Percentiles rank a stretch among this genome's conserved stretches.
These are phyloP conservation scores for Phasia obesa DNA, from an alignment of 2,888 invertebrate genomes.

Conservation along the genomic window DNA sequence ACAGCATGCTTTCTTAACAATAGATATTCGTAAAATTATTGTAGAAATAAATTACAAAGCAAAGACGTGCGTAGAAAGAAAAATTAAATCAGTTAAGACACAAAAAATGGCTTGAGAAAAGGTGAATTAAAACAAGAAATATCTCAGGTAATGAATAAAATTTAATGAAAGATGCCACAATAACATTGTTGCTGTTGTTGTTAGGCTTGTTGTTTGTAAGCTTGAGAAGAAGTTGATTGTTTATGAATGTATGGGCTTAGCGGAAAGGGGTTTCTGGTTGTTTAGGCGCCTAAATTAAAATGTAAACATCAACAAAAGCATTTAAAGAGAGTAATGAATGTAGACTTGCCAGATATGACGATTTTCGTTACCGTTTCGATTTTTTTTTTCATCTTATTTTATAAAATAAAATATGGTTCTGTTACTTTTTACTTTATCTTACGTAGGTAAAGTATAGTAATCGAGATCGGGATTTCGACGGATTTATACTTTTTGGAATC, in stretches of 20 bases:
- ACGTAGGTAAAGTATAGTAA: no score
- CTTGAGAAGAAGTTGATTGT: background rate
- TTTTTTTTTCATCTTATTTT: no score
- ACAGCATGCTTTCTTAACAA: conserved; percentile 51
- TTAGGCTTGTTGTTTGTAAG: conserved; percentile 8
- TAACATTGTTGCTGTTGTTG: conserved; percentile 15
- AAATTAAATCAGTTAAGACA: conserved; percentile 56
- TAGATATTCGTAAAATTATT: background rate
- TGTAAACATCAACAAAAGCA: background rate
- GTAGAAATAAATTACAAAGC: conserved; percentile 42
- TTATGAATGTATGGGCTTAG: no score
- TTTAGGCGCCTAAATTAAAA: background rate
- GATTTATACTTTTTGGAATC: no score
- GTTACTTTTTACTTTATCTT: no score
- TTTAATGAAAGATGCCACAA: conserved; percentile 54
- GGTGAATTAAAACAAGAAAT: conserved; percentile 57
- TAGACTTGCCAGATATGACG: background rate
- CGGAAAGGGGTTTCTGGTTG: background rate
- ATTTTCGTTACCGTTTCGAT: no score
- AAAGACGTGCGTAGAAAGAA: conserved; percentile 65
- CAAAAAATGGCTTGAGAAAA: conserved; percentile 34
- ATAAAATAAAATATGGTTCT: no score
- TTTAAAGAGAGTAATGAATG: background rate
- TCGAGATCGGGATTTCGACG: no score
- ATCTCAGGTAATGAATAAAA: conserved; percentile 21